Base-by-base conservation (phyloP, 23 tunicate genomes). In the Clavelina lepadiformis region DNA sequence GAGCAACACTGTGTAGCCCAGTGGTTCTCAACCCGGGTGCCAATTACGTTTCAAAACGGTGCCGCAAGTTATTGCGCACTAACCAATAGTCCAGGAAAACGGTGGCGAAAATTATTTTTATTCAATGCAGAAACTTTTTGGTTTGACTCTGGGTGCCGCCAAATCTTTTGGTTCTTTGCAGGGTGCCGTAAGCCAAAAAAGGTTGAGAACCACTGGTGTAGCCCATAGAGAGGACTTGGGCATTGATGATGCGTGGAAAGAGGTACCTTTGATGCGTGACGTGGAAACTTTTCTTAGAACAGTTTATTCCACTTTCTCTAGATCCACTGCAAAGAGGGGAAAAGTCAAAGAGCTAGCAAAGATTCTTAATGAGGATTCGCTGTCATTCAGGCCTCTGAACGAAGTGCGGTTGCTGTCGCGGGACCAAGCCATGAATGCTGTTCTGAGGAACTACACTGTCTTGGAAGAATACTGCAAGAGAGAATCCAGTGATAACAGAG, bases 231-330 rank as follows among this genome's bases (percentile, higher is more conserved):
- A 27, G 23, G 59, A 53, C 23, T 53, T 53, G 59, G 59, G 22
- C 26, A 53, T 53, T n/a, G 20, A 6, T 53, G 59, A 53, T 53
- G 23, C 59, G 20, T 53, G 59, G 59, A 53, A 53, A n/a, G 22
- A n/a, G 23, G 23, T 8, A n/a, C 20, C 15, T n/a, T 53, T 53
- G 23, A 53, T 53, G 59, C 20, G 23, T n/a, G 59, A 53, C 23
- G 59, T 53, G 20, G 59, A 53, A n/a, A 53, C 59, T n/a, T 53
- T 53, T n/a, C 20, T 53, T 24, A n/a, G 59, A 53, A 53, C 59
- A 53, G 59, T 53, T 53, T 53, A 8, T 27, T 6, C 49, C 59
- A 53, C 59, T 53, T 53, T 53, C 23, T 53, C 59, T 53, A 6
- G 23, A 6, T 53, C 21, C 59, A 53, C 59, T n/a, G 59, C 22